Base-by-base conservation (phyloP, 2,888 invertebrate genomes). In the Ceratothoa steindachneri region DNA sequence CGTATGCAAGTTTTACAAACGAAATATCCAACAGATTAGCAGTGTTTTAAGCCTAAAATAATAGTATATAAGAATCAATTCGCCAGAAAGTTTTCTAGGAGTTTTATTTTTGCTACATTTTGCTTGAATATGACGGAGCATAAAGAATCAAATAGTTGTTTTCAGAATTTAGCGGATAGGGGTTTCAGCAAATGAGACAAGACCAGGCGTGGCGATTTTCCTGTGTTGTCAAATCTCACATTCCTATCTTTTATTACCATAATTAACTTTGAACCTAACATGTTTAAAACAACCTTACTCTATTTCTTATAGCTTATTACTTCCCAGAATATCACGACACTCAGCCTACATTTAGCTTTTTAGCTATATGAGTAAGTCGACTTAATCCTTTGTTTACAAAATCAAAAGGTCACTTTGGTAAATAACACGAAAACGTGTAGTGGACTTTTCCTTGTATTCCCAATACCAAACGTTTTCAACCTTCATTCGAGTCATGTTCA, bases 161-260 rank as follows among this genome's bases (percentile, higher is more conserved):
- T 60, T 60, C 60, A 60, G 60, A 60, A 60, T 60, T 60, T 60
- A 66, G 31, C 30, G n/a, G 22, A 7, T 66, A 30, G 30, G 19
- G 30, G 73, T 66, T 64, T 71, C 77, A 77, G 75, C 77, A 77
- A 77, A 77, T 77, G 77, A 71, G 77, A 77, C 77, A 69, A 67
- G 65, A 74, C 77, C 77, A 77, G 77, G 77, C 77, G 77, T 77
- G 77, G 77, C 77, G 73, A 77, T 71, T 69, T 65, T 53, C 31
- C 31, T 28, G 30, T 30, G 76, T 55, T 77, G 77, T 73, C 77
- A 77, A 51, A 68, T 76, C 68, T 71, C 60, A 30, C 75, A 68
- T 73, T 73, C 73, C 71, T 52, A 19, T 30, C 51, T 27, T 71
- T 67, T 70, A 70, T 73, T 69, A 41, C 65, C 66, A 65, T 69